phyloP scores from a whole-genome alignment of 2,113 vertebrate genomes.

The Stigmatopora argus region DNA sequence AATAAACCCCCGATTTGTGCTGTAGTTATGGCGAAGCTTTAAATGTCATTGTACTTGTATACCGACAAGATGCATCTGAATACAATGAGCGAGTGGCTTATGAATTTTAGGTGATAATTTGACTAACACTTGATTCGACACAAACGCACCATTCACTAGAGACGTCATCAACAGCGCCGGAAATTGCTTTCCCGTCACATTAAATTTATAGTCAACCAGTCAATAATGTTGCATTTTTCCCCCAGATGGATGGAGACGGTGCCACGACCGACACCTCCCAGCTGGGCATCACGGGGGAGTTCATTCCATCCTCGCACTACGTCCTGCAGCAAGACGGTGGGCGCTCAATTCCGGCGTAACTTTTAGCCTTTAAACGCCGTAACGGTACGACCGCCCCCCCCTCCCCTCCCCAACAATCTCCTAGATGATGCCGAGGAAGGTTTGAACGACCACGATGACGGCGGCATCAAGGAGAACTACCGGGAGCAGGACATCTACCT shows the following conservation, averaged over 20 bases:
- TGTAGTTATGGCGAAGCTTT: no score
- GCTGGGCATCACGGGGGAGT: slow-evolving; percentile 91
- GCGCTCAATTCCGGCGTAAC: slow-evolving; percentile 11
- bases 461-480: slow-evolving; percentile 92
- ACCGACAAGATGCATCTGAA: neutral
- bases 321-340: slow-evolving; percentile 96
- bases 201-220: neutral
- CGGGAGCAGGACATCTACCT: slow-evolving; percentile 98
- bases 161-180: no score
- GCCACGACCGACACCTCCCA: slow-evolving; percentile 95
- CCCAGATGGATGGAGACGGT: slow-evolving; percentile 93
- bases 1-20: neutral
- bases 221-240: slow-evolving; percentile 9
- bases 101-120: neutral
- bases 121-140: no score
- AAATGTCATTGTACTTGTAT: no score
- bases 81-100: neutral
- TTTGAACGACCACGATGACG: slow-evolving; percentile 92
- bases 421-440: slow-evolving; percentile 82
- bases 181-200: no score
- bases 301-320: slow-evolving; percentile 88
- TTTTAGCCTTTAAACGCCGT: neutral
- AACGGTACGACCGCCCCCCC: neutral
- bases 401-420: neutral
- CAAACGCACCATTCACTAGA: no score